Conservation (phyloP, 23 tunicate species). For the Trididemnum miniatum region DNA sequence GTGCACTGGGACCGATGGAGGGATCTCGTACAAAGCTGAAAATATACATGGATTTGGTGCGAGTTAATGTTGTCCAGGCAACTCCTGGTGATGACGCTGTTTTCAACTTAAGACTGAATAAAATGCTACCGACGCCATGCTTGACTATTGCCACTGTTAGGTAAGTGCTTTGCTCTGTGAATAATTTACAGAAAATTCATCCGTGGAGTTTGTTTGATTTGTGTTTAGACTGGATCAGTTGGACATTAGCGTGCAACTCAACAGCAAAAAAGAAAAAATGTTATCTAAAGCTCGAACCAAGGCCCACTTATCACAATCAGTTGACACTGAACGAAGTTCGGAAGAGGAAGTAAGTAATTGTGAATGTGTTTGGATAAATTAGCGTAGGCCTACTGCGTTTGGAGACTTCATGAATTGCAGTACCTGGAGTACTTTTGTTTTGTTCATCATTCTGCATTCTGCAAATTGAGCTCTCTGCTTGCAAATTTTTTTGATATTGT, state of each 20-base stretch:
- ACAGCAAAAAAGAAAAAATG: slow-evolving; percentile 63
- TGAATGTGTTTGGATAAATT: no score
- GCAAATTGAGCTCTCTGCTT: no score
- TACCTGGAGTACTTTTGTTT: no score
- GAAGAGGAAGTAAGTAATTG: background rate
- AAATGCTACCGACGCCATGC: slow-evolving; percentile 54
- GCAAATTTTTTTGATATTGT: no score
- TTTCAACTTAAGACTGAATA: slow-evolving; percentile 51
- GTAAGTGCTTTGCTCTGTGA: slow-evolving; percentile 4
- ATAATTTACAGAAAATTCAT: no score
- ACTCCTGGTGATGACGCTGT: slow-evolving; percentile 74
- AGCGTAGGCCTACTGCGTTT: no score
- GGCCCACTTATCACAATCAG: background rate
- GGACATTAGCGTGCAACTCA: slow-evolving; percentile 45
- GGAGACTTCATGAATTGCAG: no score
- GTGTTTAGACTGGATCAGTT: slow-evolving; percentile 46
- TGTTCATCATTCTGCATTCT: no score
- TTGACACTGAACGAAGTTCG: slow-evolving; percentile 8
- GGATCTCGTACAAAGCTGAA: slow-evolving; percentile 11
- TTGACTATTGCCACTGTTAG: slow-evolving; percentile 56
- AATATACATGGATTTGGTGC: slow-evolving; percentile 51
- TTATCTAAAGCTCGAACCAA: slow-evolving; percentile 23
- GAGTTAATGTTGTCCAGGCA: slow-evolving; percentile 83
- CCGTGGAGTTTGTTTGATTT: no score
- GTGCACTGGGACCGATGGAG: background rate